Evolutionary conservation across 2,888 invertebrate genomes (phyloP).

Genomic region (Hypomecis punctinalis): DNA sequence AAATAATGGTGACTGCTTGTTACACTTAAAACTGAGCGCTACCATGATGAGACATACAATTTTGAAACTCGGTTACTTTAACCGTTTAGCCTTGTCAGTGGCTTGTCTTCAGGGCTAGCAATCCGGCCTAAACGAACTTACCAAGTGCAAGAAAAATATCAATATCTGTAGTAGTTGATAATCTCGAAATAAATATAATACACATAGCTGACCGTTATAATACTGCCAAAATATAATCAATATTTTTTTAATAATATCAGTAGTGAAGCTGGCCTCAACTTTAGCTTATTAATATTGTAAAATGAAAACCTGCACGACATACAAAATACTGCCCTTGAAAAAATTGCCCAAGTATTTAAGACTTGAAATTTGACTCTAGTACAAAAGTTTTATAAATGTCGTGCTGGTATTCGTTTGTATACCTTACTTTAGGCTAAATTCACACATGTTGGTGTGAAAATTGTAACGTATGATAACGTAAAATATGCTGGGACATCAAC

Average conservation of each 20-base stretch:
- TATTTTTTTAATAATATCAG: background rate
- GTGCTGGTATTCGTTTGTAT: conserved; percentile 17
- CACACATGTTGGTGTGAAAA: conserved; percentile 1
- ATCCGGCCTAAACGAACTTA: no score
- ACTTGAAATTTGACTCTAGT: background rate
- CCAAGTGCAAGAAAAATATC: background rate
- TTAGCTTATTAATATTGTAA: conserved; percentile 22
- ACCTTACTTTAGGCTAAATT: conserved; percentile 11
- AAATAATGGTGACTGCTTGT: no score
- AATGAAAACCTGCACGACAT: conserved; percentile 22
- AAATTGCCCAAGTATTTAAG: background rate
- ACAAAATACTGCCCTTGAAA: background rate
- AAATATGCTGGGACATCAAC: background rate
- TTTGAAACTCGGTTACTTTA: no score
- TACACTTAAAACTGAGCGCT: no score
- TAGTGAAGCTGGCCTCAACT: conserved; percentile 35
- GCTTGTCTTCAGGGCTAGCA: no score
- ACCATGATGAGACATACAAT: no score
- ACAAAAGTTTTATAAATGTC: conserved; percentile 10
- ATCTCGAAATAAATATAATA: conserved; percentile 37
- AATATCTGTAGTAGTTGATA: conserved; percentile 1
- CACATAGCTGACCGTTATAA: background rate
- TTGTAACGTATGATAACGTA: background rate
- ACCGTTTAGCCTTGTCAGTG: no score
- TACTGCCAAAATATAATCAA: conserved; percentile 23